Evolutionary conservation across 92 coral and sea anemone species (phyloP).

Genomic region (Siderastrea siderea): DNA sequence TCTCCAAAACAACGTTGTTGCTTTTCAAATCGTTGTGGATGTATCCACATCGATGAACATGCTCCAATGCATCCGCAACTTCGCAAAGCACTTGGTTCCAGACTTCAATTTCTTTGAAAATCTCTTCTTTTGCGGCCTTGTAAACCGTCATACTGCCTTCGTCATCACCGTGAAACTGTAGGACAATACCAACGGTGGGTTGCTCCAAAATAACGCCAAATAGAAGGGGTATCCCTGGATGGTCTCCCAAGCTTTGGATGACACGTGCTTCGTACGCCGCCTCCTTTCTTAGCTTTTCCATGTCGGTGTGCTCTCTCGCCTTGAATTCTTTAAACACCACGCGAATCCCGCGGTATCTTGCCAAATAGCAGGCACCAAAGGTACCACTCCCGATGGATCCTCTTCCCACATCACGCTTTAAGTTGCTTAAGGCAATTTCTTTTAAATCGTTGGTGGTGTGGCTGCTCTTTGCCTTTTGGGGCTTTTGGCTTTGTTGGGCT

Average conservation of each 20-base stretch:
- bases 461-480: too few relatives aligned
- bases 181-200: conserved; percentile 28
- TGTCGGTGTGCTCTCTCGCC: conserved; percentile 2
- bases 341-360: conserved; percentile 41
- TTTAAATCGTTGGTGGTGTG: too few relatives aligned
- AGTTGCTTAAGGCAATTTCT: too few relatives aligned
- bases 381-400: too few relatives aligned
- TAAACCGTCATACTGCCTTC: conserved; percentile 37
- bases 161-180: conserved; percentile 59
- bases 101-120: neutral
- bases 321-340: conserved; percentile 45
- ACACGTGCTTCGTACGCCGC: conserved; percentile 29
- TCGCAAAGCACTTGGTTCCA: conserved; percentile 48
- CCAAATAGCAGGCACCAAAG: conserved; percentile 44
- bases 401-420: too few relatives aligned
- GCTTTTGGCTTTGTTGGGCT: too few relatives aligned
- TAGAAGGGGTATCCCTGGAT: conserved; percentile 48
- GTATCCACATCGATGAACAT: conserved; percentile 31
- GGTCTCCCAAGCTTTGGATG: conserved; percentile 41
- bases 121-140: conserved; percentile 32
- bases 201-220: conserved; percentile 43
- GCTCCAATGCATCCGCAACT: conserved; percentile 38
- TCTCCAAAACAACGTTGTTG: conserved; percentile 45
- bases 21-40: conserved; percentile 47
- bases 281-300: conserved; percentile 13